These are phyloP conservation scores for Drosophila tanythrix DNA, from an alignment of 2,888 invertebrate genomes.

Conservation along the genomic window DNA sequence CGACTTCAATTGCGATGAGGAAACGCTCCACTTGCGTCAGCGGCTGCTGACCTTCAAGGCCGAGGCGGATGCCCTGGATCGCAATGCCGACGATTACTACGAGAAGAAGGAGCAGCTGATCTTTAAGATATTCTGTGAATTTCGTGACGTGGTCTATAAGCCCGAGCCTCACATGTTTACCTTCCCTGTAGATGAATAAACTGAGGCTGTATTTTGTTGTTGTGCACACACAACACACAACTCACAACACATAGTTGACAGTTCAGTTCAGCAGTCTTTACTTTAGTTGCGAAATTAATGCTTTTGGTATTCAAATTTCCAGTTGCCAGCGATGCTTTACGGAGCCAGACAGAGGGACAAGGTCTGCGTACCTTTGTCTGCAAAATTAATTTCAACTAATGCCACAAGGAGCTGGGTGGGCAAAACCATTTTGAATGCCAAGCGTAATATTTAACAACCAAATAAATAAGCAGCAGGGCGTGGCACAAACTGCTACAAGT, in stretches of 20 bases:
- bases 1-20: constrained; percentile 30
- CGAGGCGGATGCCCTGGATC: constrained; percentile 47
- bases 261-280: background rate
- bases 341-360: constrained; percentile 12
- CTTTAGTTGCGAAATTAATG: constrained; percentile 20
- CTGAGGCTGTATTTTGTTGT: background rate
- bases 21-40: constrained; percentile 35
- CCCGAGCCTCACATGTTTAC: background rate
- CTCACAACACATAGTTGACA: background rate
- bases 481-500: constrained; percentile 10
- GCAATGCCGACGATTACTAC: constrained; percentile 52
- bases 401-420: constrained; percentile 29
- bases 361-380: constrained; percentile 26
- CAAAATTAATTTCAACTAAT: constrained; percentile 73
- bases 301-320: constrained; percentile 16
- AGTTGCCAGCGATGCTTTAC: background rate
- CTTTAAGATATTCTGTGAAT: constrained; percentile 60
- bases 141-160: constrained; percentile 36
- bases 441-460: constrained; percentile 61
- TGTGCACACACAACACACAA: background rate
- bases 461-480: constrained; percentile 32
- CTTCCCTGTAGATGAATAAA: constrained; percentile 19
- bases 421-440: constrained; percentile 57
- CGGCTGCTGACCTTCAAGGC: constrained; percentile 42
- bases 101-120: constrained; percentile 60